These are phyloP conservation scores for Pelusios castaneus DNA, from an alignment of 2,113 vertebrate species.

Conservation along the genomic window DNA sequence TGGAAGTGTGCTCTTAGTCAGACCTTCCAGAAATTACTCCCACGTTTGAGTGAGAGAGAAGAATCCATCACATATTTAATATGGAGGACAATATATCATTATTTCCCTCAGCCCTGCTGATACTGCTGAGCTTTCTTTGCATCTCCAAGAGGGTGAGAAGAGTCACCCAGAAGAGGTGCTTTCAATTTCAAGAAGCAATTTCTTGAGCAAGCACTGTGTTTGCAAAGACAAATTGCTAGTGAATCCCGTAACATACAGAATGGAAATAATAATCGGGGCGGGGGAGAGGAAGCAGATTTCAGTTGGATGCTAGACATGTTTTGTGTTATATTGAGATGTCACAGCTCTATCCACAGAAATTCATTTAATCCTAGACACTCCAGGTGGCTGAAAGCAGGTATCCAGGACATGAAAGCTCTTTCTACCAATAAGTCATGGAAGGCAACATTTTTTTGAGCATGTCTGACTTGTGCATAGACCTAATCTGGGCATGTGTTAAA, in stretches of 20 bases:
- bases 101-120: background rate
- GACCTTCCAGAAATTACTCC: background rate
- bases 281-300: background rate
- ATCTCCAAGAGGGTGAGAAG: background rate
- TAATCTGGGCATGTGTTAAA: background rate
- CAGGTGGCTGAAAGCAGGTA: fast-evolving
- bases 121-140: fast-evolving
- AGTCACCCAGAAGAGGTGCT: background rate
- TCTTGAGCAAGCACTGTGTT: background rate
- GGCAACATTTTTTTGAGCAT: background rate
- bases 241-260: background rate
- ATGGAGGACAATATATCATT: background rate
- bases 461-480: background rate
- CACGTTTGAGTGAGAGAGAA: background rate
- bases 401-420: background rate
- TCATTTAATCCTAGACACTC: background rate
- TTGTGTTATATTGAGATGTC: no score
- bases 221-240: background rate
- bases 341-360: background rate
- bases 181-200: background rate
- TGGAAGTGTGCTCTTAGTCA: background rate
- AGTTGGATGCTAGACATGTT: background rate
- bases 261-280: background rate
- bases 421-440: background rate
- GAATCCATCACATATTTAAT: background rate